Evolutionary conservation across 2,888 invertebrate genomes (phyloP).

Genomic region (Timema cristinae): DNA sequence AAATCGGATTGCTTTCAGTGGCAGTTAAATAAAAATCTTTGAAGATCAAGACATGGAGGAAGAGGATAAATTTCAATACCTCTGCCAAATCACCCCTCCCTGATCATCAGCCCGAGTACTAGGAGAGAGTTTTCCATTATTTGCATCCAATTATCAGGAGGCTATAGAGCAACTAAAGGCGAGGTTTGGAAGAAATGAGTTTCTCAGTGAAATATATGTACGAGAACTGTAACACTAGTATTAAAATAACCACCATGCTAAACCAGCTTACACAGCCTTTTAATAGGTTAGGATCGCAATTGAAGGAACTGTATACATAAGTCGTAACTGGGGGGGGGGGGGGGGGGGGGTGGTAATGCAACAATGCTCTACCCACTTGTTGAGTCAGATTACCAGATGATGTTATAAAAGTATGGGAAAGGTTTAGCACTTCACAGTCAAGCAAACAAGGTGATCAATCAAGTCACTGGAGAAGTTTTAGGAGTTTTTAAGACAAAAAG

Average conservation of each 20-base stretch:
- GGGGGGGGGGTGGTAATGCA: neutral
- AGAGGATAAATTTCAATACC: neutral
- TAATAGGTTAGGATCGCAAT: neutral
- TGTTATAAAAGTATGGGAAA: neutral
- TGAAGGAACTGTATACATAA: neutral
- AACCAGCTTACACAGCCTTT: neutral
- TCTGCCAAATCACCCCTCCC: neutral
- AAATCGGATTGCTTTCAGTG: neutral
- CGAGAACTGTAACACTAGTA: neutral
- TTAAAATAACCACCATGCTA: neutral
- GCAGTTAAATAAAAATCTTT: neutral
- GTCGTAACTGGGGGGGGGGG: too few relatives aligned
- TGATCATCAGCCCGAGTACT: neutral
- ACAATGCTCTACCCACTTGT: neutral
- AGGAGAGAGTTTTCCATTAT: neutral
- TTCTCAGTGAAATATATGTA: neutral
- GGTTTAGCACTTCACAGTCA: neutral
- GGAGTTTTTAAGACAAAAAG: neutral
- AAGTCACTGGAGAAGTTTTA: neutral
- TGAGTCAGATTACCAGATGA: neutral
- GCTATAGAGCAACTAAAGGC: neutral
- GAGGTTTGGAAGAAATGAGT: neutral
- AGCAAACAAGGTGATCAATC: neutral
- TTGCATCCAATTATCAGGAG: neutral
- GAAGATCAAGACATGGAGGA: neutral